Evolutionary conservation across 2,113 vertebrate genomes (phyloP), one percentile per base, ranked within the genome.

Genomic region (Hylia prasina): DNA sequence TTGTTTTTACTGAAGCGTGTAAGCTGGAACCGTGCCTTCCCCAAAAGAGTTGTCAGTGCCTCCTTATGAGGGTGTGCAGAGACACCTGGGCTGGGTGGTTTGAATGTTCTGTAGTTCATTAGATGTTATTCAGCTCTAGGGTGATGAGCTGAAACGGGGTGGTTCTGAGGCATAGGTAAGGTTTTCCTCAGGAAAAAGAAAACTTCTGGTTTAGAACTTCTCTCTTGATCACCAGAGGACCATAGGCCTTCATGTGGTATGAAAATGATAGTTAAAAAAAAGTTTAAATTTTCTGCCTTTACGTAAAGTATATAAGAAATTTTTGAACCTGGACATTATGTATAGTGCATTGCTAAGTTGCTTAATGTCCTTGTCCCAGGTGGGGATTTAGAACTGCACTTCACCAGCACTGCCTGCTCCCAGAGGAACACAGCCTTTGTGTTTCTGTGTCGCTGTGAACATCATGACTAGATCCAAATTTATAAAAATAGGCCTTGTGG

Each of bases 381-480:
- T 9, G 27, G 24, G 15, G 25, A 37, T 76, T 63, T 37, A 66
- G 65, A 64, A 22, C 30, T 4, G 3, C 37, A 4, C 15, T 31
- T 64, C 14, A 9, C 30, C 27, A 20, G 47, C 0, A 0, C 61
- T 42, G 56, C 30, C 27, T 58, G 37, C 73, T 84, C 13, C 0
- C 30, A 12, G 37, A 35, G n/a, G 58, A 77, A 28, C 5, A 1
- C 53, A 31, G 53, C 31, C 53, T 45, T 1, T 3, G 1, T 40
- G 13, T 45, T 21, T 35, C 54, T 80, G 48, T 40, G 15, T 60
- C 0, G 0, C 64, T 48, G 15, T 40, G 53, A 70, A 35, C 54
- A 35, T 81, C 50, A 37, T 0, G 0, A 50, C 31, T 69, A 23
- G 28, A 56, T 56, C 30, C 0, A 0, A 39, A 42, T 58, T 82